Evolutionary conservation across 2,888 invertebrate species (phyloP).

Genomic region (Drosophila tanythrix): DNA sequence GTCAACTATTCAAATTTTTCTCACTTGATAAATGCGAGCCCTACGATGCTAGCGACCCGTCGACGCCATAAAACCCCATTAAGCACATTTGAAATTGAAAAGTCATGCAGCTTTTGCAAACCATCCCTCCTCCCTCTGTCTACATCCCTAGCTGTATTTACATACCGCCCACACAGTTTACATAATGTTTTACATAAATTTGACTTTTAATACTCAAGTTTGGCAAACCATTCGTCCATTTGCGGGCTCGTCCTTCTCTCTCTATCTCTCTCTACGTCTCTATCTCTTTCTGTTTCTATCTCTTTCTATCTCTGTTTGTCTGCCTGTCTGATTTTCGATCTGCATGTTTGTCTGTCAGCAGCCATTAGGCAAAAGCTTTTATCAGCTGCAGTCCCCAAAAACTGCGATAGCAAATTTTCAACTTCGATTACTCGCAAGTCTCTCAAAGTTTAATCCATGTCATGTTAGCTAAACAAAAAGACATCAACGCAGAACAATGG

Average conservation of each 20-base stretch:
- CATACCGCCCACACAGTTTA: slow-evolving; percentile 54
- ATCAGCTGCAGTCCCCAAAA: slow-evolving; percentile 42
- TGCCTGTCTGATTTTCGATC: slow-evolving; percentile 1
- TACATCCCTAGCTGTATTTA: slow-evolving; percentile 20
- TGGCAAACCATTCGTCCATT: slow-evolving; percentile 35
- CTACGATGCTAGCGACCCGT: slow-evolving; percentile 5
- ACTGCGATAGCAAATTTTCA: slow-evolving; percentile 43
- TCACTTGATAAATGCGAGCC: slow-evolving; percentile 43
- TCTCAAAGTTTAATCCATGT: slow-evolving; percentile 46
- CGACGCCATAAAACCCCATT: slow-evolving; percentile 54
- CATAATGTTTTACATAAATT: slow-evolving; percentile 75
- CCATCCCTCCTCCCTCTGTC: slow-evolving; percentile 1
- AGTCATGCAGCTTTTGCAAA: slow-evolving; percentile 54
- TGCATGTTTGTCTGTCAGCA: slow-evolving; percentile 15
- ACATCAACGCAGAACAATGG: slow-evolving; percentile 21
- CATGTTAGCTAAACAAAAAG: slow-evolving; percentile 33
- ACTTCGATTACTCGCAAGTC: slow-evolving; percentile 60
- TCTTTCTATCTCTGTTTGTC: not conserved
- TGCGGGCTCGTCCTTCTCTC: not conserved
- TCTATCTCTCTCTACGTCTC: not conserved
- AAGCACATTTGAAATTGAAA: slow-evolving; percentile 72
- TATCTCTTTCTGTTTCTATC: not conserved
- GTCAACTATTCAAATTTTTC: slow-evolving; percentile 35
- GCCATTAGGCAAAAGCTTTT: slow-evolving; percentile 61
- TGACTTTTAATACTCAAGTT: slow-evolving; percentile 72